Evolutionary conservation across 2,797 vertebrate genomes (phyloP), one percentile per base, ranked within the genome.

Genomic region (Halcyon badia): DNA sequence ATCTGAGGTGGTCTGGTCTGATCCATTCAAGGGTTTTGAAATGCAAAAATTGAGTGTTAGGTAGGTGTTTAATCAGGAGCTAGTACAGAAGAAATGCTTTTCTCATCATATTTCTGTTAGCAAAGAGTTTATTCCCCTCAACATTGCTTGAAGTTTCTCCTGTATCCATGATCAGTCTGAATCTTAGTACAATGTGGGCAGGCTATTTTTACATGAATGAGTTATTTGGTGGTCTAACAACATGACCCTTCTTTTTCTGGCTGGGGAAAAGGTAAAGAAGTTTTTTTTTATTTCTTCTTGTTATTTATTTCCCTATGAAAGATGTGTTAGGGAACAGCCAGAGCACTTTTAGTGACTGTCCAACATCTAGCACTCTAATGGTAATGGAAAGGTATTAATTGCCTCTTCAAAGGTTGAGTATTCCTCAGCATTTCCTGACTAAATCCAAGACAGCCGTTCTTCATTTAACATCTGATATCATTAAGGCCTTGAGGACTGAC

Each of bases 401-500:
- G 11, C 9, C 30, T 87, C 33, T 87, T 72, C 56, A 77, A 56
- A 70, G 7, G 28, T 0, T 84, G 83, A 78, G 58, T 14, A 42
- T 46, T 82, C 39, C 58, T 44, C 42, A 79, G 37, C 10, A 18
- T 86, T 94, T 83, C 41, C 87, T 83, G 48, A 49, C 61, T 81
- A 28, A 17, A 33, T 71, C 30, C 1, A 3, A 71, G 49, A 49
- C 61, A 86, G 24, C 41, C 92, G 54, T 21, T 76, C 80, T 93
- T 56, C n/a, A 10, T 72, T 88, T 49, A 62, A 24, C 22, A 57
- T 49, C 26, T 79, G 46, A 22, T 51, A 76, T 46, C 35, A 72
- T n/a, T 25, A 21, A 54, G 41, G 15, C 46, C 54, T 69, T 54
- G 49, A 83, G 16, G 49, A 81, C 19, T 72, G 58, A 39, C 10